Evolutionary conservation across 2,888 invertebrate genomes (phyloP), one percentile per base, ranked within the genome.

Genomic region (Papilio gigon): DNA sequence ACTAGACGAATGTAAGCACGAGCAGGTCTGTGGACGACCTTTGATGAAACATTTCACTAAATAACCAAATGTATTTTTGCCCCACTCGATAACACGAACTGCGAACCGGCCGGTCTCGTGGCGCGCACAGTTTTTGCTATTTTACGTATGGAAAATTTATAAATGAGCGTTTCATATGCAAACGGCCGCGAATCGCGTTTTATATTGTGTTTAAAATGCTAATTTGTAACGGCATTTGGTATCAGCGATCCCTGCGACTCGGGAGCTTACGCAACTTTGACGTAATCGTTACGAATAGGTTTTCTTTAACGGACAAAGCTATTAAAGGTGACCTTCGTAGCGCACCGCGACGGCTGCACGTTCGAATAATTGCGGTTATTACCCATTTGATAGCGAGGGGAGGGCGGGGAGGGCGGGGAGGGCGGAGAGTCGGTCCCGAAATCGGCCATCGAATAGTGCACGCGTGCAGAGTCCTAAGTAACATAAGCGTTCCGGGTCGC

Each of bases 161-260:
- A 67, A 67, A 67, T 40, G 67, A 40, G 12, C 67, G 53, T 40
- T 40, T 25, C 50, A 30, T 67, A 67, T 62, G 62, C 61, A 67
- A 62, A 67, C 33, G 61, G 53, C 33, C 2, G 30, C 22, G 20
- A 20, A 30, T 37, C 33, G 42, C 20, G 53, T 20, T 14, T 22
- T 53, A 40, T 67, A 40, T 67, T 33, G 30, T 62, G 53, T 56
- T 30, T 30, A 42, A 66, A 61, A 67, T 62, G 67, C 14, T 22
- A 67, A 67, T 67, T 42, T 33, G 61, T 67, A 67, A 67, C 67
- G 67, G 67, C 53, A 62, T 56, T 56, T 12, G 40, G 40, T 56
- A 40, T 62, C 27, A 42, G 9, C 40, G 35, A 40, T 25, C 22
- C 37, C 40, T 27, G 40, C 42, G 22, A 30, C 30, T 56, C 53